Conservation (phyloP, 2,113 vertebrate species). For the Conger conger region DNA sequence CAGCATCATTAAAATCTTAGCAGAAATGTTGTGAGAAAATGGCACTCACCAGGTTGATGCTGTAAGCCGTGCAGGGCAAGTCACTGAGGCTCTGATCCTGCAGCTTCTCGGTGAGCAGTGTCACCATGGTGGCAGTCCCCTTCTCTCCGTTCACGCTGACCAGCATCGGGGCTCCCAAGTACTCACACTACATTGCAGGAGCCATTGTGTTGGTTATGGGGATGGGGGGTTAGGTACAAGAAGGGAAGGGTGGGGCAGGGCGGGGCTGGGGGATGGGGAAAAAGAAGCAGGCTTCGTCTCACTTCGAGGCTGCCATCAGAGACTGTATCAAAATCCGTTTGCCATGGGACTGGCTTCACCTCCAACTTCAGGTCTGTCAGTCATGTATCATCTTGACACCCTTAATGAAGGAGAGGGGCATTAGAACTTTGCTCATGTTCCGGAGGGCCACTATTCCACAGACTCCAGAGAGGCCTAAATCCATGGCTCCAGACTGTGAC, state of each 20-base stretch:
- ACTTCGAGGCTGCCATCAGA: not conserved
- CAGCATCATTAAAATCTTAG: not conserved
- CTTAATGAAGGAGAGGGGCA: not conserved
- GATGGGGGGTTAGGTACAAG: not conserved
- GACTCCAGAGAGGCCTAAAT: not conserved
- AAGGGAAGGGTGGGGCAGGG: not conserved
- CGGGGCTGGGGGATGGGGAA: not conserved
- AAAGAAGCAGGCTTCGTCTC: not conserved
- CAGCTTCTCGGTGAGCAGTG: constrained; percentile 77
- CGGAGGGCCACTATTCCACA: not conserved
- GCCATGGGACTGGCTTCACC: not conserved
- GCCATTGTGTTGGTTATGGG: constrained; percentile 37
- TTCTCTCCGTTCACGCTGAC: constrained; percentile 46
- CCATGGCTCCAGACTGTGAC: no score
- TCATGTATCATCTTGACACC: not conserved
- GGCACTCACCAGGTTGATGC: constrained; percentile 64
- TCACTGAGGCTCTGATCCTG: constrained; percentile 76
- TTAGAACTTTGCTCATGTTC: not conserved
- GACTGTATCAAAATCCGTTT: not conserved
- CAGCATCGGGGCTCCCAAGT: constrained; percentile 46
- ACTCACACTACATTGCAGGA: constrained; percentile 47
- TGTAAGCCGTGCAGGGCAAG: constrained; percentile 59
- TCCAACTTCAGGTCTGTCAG: not conserved
- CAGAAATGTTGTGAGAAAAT: not conserved
- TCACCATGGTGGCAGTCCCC: constrained; percentile 67